phyloP scores from a whole-genome alignment of 2,888 invertebrate genomes.

The Thymelicus acteon region DNA sequence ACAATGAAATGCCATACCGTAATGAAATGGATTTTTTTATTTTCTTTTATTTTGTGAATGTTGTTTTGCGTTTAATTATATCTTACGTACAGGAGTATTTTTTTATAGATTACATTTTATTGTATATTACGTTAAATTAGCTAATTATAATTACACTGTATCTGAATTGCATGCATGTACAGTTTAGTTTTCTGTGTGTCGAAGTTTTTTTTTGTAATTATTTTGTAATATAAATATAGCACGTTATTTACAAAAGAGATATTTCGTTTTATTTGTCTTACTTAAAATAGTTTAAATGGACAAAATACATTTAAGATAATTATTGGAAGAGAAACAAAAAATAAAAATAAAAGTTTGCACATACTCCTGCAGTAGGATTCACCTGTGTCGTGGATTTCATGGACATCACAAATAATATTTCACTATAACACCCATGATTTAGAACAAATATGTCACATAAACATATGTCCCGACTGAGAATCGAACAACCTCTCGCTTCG shows the following conservation, averaged over 20 bases:
- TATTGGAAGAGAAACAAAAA: too few species aligned
- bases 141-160: slow-evolving; percentile 67
- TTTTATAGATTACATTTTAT: slow-evolving; percentile 60
- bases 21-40: slow-evolving; percentile 74
- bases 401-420: too few species aligned
- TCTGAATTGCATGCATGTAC: slow-evolving; percentile 80
- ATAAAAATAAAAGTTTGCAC: too few species aligned
- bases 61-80: slow-evolving; percentile 63
- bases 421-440: too few species aligned
- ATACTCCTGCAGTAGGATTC: too few species aligned
- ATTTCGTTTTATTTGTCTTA: slow-evolving; percentile 20
- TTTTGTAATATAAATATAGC: slow-evolving; percentile 85
- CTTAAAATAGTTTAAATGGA: background rate
- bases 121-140: slow-evolving; percentile 73
- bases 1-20: slow-evolving; percentile 79
- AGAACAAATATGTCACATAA: too few species aligned
- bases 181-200: slow-evolving; percentile 77
- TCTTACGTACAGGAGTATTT: slow-evolving; percentile 68
- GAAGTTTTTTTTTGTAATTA: slow-evolving; percentile 81
- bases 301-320: too few species aligned
- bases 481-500: too few species aligned
- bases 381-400: too few species aligned
- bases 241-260: slow-evolving; percentile 79
- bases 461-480: too few species aligned
- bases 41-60: slow-evolving; percentile 63